These are phyloP conservation scores for Lepidochitona cinerea DNA, from an alignment of 2,888 invertebrate species.

Conservation along the genomic window DNA sequence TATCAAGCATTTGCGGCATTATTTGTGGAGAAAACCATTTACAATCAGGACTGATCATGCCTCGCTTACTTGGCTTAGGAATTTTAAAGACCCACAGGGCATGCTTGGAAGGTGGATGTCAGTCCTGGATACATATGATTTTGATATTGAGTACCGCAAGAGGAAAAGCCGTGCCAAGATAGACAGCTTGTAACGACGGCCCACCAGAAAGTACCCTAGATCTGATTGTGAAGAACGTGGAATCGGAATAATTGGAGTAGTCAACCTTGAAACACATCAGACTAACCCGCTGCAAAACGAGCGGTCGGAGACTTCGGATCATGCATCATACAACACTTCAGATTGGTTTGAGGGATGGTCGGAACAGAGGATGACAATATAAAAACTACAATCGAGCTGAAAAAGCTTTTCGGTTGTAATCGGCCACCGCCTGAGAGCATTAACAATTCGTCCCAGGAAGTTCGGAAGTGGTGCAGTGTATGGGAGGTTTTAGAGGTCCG, in stretches of 20 bases:
- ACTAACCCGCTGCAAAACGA: too few species aligned
- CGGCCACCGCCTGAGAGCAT: background rate
- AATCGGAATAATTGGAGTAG: too few species aligned
- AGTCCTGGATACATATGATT: constrained; percentile 19
- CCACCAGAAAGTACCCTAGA: too few species aligned
- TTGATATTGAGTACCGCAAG: background rate
- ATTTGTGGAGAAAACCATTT: constrained; percentile 17
- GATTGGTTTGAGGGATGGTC: background rate
- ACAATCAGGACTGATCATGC: constrained; percentile 21
- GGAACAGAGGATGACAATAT: background rate
- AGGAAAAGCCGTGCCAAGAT: background rate
- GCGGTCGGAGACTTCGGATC: background rate
- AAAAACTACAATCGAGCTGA: background rate
- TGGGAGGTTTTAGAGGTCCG: background rate
- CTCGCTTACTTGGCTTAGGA: constrained; percentile 16
- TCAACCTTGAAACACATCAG: too few species aligned
- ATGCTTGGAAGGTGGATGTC: constrained; percentile 20
- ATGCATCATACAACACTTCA: background rate
- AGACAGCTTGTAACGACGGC: too few species aligned
- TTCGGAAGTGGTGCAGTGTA: background rate
- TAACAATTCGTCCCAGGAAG: background rate
- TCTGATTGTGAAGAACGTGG: too few species aligned
- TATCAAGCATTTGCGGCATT: constrained; percentile 16
- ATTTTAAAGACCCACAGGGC: constrained; percentile 16
- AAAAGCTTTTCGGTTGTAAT: background rate